Conservation (phyloP, 2,113 vertebrate genomes). For the Heloderma charlesbogerti region DNA sequence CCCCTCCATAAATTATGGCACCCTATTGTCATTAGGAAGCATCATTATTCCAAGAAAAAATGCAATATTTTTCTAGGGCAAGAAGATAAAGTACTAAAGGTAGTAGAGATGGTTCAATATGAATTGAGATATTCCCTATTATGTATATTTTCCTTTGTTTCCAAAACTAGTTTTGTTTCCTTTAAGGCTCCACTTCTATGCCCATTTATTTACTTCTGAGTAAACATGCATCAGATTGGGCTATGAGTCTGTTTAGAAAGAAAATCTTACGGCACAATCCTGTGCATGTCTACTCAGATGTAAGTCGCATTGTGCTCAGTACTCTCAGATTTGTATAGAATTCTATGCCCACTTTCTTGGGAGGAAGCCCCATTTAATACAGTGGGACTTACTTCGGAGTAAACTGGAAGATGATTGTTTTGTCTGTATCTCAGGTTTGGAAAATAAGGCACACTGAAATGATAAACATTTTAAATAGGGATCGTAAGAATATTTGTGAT, state of each 20-base stretch:
- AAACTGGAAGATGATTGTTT: neutral
- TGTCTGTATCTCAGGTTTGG: neutral
- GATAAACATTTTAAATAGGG: neutral
- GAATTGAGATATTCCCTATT: slow-evolving; percentile 68
- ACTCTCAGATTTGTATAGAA: neutral
- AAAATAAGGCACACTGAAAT: neutral
- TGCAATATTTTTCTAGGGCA: slow-evolving; percentile 69
- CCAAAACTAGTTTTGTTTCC: slow-evolving; percentile 30
- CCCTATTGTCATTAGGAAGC: slow-evolving; percentile 73
- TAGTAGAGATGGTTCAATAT: slow-evolving; percentile 65
- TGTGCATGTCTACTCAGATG: neutral
- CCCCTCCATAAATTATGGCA: slow-evolving; percentile 66
- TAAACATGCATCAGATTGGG: neutral
- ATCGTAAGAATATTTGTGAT: neutral
- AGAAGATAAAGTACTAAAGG: slow-evolving; percentile 64
- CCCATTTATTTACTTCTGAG: neutral
- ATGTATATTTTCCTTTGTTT: slow-evolving; percentile 18
- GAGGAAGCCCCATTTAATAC: neutral
- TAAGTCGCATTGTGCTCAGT: neutral
- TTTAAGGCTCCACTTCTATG: slow-evolving; percentile 46
- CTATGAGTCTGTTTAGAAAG: neutral
- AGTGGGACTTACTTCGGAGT: neutral
- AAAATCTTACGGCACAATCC: neutral
- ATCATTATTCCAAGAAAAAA: slow-evolving; percentile 74
- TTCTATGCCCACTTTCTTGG: neutral